Evolutionary conservation across 37 sponge, comb jelly and placozoan genomes (phyloP).

Genomic region (Chondrilla cf. caribensis): DNA sequence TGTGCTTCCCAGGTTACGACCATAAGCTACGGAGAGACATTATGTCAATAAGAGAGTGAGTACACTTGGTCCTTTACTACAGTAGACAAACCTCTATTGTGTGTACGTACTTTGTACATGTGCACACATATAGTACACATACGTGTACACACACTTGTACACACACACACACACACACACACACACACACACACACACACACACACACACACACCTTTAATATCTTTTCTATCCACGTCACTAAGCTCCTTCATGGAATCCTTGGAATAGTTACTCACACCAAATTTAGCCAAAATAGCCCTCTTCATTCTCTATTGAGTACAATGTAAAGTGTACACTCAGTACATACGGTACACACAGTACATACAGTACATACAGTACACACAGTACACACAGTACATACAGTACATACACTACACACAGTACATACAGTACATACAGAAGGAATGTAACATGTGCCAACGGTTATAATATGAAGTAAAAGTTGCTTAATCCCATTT

Average conservation of each 20-base stretch:
- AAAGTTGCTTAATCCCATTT: too few species aligned
- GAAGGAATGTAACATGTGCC: too few species aligned
- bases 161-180: conserved; percentile 26
- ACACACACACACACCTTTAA: conserved; percentile 52
- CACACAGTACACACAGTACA: not conserved
- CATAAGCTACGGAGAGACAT: conserved; percentile 36
- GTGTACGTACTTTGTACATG: not conserved
- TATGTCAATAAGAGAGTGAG: not conserved
- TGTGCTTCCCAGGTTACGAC: conserved; percentile 37
- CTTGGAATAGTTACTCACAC: not conserved
- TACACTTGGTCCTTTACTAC: not conserved
- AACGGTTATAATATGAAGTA: too few species aligned
- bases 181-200: conserved; percentile 28
- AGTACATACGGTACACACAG: not conserved
- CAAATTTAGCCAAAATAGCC: conserved; percentile 38
- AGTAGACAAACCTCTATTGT: not conserved
- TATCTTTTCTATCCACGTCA: conserved; percentile 41
- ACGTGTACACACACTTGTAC: conserved; percentile 8
- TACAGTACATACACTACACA: not conserved
- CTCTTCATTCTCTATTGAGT: conserved; percentile 51
- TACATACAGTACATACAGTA: not conserved
- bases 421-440: too few species aligned
- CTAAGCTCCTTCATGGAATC: conserved; percentile 22
- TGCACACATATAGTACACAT: conserved; percentile 3
- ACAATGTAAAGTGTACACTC: not conserved